Conservation (phyloP, 1,140 invertebrate species). For the Lysiphlebus fabarum region DNA sequence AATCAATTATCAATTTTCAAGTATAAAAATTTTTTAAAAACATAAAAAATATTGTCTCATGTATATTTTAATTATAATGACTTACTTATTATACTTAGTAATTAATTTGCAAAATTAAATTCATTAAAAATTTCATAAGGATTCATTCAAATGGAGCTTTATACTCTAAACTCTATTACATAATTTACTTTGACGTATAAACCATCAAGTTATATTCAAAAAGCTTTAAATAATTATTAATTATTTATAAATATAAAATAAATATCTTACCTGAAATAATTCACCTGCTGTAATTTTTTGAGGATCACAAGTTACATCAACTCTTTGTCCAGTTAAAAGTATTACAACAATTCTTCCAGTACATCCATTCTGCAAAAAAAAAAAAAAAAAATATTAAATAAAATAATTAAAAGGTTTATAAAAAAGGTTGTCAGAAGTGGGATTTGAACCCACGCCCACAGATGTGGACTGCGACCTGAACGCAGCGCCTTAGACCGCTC, state of each 20-base stretch:
- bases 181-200: no score
- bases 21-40: no score
- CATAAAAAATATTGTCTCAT: no score
- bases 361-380: slow-evolving; percentile 33
- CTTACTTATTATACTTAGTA: no score
- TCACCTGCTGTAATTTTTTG: slow-evolving; percentile 68
- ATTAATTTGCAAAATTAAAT: no score
- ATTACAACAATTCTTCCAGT: slow-evolving; percentile 64
- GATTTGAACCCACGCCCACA: slow-evolving; percentile 14
- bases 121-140: no score
- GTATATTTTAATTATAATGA: no score
- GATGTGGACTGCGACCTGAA: slow-evolving; percentile 12
- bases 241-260: no score
- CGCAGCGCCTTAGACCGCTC: slow-evolving; percentile 19
- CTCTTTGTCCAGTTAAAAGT: slow-evolving; percentile 71
- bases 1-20: slow-evolving; percentile 3
- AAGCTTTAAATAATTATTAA: no score
- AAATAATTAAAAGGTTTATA: slow-evolving; percentile 18
- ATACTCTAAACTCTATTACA: no score
- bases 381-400: slow-evolving; percentile 19
- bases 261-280: slow-evolving; percentile 62
- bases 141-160: no score
- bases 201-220: no score
- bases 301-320: slow-evolving; percentile 71
- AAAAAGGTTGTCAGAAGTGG: slow-evolving; percentile 13